A percentile compares a stretch with the other conserved stretches of the same genome.
These are phyloP conservation scores for Cydia fagiglandana DNA, from an alignment of 1,140 invertebrate genomes.

Conservation along the genomic window DNA sequence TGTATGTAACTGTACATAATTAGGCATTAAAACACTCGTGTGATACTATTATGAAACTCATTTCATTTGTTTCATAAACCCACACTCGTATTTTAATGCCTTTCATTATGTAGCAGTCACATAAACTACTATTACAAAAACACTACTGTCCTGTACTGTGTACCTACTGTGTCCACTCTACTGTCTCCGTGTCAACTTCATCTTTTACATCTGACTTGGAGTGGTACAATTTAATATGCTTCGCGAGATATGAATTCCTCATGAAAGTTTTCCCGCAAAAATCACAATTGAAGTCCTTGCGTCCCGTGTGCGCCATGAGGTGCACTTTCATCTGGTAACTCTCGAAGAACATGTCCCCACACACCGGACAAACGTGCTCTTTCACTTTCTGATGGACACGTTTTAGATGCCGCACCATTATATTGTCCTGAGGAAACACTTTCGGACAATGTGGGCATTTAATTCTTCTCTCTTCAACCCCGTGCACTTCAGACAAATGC, in stretches of 20 bases:
- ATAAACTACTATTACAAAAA: too few species aligned
- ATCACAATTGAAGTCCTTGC: neutral
- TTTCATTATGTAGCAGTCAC: too few species aligned
- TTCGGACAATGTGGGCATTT: constrained; percentile 12
- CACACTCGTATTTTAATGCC: too few species aligned
- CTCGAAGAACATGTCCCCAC: constrained; percentile 13
- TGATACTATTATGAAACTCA: too few species aligned
- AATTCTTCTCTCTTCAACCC: neutral
- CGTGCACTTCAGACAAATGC: constrained; percentile 26
- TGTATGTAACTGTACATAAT: too few species aligned
- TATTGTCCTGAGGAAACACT: constrained; percentile 21
- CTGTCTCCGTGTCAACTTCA: neutral
- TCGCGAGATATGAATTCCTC: neutral
- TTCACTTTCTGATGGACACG: constrained; percentile 5
- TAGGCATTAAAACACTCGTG: too few species aligned
- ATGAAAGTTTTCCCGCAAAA: constrained; percentile 14
- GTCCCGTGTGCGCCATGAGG: neutral
- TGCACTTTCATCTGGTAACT: constrained; percentile 16
- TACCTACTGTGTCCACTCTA: neutral
- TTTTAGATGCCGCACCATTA: constrained; percentile 11
- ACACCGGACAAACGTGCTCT: constrained; percentile 7
- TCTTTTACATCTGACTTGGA: neutral
- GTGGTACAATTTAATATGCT: constrained; percentile 2
- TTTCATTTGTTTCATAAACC: too few species aligned
- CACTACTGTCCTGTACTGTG: too few species aligned